Evolutionary conservation across 2,888 invertebrate genomes (phyloP).

Genomic region (Notodonta ziczac): DNA sequence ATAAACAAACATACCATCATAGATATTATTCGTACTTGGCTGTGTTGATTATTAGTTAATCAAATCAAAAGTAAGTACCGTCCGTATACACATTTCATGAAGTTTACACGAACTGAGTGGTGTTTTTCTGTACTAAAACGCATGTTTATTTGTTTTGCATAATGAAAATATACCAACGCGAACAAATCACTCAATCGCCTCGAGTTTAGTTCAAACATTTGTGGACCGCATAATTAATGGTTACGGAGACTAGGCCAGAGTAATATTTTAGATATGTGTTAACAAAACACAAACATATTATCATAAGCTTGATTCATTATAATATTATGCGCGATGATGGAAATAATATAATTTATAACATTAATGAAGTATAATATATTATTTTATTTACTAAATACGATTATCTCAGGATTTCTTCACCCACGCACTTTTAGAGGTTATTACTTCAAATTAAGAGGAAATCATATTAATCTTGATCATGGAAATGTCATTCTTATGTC

Average conservation of each 20-base stretch:
- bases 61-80: neutral
- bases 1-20: no score
- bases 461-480: no score
- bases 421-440: neutral
- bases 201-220: neutral
- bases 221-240: neutral
- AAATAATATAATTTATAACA: neutral
- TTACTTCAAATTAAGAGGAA: no score
- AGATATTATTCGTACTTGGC: no score
- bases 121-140: conserved; percentile 1
- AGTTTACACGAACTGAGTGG: neutral
- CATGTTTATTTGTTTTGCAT: conserved; percentile 1
- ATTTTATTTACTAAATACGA: neutral
- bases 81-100: neutral
- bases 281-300: conserved; percentile 1
- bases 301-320: conserved; percentile 3
- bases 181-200: conserved; percentile 1
- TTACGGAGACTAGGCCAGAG: neutral
- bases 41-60: neutral
- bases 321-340: conserved; percentile 1
- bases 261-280: conserved; percentile 5
- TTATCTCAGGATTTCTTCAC: neutral
- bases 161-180: conserved; percentile 2
- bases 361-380: neutral
- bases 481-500: no score